These are phyloP conservation scores for Mobula hypostoma DNA, from an alignment of 2,113 vertebrate species.

Conservation along the genomic window DNA sequence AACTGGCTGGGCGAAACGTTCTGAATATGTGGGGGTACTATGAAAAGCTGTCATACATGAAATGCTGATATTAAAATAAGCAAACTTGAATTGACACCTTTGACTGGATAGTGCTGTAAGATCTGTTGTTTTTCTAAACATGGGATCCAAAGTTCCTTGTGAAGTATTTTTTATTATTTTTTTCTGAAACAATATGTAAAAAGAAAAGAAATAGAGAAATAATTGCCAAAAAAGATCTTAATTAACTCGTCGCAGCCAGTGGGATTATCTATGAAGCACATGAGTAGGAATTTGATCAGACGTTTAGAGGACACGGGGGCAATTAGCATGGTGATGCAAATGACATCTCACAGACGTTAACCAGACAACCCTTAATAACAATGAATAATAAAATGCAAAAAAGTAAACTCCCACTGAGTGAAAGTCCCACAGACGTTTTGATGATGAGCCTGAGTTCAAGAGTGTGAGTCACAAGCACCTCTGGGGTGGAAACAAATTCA, in stretches of 20 bases:
- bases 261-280: neutral
- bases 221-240: neutral
- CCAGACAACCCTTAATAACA: conserved; percentile 14
- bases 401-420: neutral
- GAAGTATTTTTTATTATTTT: neutral
- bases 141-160: neutral
- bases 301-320: neutral
- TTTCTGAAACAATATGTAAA: neutral
- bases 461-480: conserved; percentile 1
- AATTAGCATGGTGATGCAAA: neutral
- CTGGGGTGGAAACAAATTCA: neutral
- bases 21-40: neutral
- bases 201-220: neutral
- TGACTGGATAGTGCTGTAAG: neutral
- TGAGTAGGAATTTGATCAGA: neutral
- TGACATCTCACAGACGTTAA: neutral
- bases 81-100: neutral
- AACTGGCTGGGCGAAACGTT: neutral
- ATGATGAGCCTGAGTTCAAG: neutral
- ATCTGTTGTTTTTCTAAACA: no score
- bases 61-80: neutral
- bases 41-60: neutral
- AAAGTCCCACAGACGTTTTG: neutral
- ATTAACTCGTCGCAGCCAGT: neutral
- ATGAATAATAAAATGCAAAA: neutral